Conservation (phyloP, 2,797 vertebrate genomes). For the Schizothorax lantsangensis region DNA sequence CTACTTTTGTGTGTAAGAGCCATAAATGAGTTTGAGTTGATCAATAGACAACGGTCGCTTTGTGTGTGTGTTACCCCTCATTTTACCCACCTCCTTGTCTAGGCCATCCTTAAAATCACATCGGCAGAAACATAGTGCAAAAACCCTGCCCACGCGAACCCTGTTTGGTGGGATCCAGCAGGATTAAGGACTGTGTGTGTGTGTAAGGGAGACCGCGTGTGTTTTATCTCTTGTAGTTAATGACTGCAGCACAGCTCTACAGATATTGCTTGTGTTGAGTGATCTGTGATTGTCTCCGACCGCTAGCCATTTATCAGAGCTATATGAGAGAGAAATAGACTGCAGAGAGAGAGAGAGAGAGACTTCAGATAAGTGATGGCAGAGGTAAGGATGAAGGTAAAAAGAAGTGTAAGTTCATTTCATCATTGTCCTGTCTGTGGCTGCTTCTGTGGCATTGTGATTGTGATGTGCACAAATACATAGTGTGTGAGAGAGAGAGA, state of each 20-base stretch:
- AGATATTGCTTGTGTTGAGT: constrained; percentile 51
- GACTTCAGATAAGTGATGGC: constrained; percentile 46
- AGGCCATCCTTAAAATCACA: constrained; percentile 22
- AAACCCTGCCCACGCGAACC: neutral
- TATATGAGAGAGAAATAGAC: constrained; percentile 35
- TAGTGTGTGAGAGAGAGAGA: constrained; percentile 36
- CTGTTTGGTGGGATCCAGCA: neutral
- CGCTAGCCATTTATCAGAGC: constrained; percentile 45
- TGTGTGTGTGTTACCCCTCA: constrained; percentile 44
- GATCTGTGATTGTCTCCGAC: constrained; percentile 54
- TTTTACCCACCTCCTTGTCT: constrained; percentile 41
- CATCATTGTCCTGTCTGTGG: constrained; percentile 25
- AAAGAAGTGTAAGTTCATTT: constrained; percentile 36
- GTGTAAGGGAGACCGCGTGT: constrained; percentile 35
- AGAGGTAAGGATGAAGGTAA: constrained; percentile 45
- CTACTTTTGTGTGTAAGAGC: constrained; percentile 70
- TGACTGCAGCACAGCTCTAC: constrained; percentile 37
- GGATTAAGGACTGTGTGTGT: constrained; percentile 34
- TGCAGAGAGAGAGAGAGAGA: constrained; percentile 37
- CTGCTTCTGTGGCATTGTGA: neutral
- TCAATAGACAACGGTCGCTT: constrained; percentile 72
- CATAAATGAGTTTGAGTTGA: constrained; percentile 77
- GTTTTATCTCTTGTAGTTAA: constrained; percentile 47
- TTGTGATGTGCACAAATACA: neutral
- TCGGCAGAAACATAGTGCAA: neutral